A percentile compares a stretch with the other conserved stretches of the same genome.
Conservation (phyloP, 1,140 invertebrate species). For the Aphidius gifuensis region DNA sequence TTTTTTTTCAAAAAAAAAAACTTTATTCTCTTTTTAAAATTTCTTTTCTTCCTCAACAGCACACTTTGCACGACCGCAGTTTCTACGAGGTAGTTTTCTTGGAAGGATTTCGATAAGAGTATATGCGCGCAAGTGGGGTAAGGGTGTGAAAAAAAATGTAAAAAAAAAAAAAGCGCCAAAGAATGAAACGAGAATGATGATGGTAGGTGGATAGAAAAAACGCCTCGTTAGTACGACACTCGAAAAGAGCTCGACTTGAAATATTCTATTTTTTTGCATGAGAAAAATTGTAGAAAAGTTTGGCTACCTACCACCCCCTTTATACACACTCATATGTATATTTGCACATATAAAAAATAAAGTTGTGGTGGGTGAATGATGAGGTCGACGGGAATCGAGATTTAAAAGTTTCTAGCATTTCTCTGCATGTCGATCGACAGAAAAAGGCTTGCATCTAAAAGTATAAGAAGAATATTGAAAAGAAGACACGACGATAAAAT, state of each 20-base stretch:
- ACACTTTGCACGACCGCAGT: slow-evolving; percentile 7
- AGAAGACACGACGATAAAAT: background rate
- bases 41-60: slow-evolving; percentile 9
- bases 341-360: background rate
- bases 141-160: background rate
- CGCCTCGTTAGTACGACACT: slow-evolving; percentile 21
- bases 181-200: background rate
- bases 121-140: slow-evolving; percentile 22
- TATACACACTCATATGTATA: background rate
- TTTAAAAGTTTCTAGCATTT: slow-evolving; percentile 9
- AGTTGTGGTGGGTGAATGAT: slow-evolving; percentile 17
- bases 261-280: slow-evolving; percentile 17
- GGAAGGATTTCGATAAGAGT: slow-evolving; percentile 43
- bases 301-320: no score
- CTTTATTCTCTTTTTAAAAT: slow-evolving; percentile 5
- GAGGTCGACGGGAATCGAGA: slow-evolving; percentile 15
- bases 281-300: slow-evolving; percentile 6
- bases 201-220: slow-evolving; percentile 1
- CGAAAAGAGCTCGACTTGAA: slow-evolving; percentile 16
- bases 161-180: background rate
- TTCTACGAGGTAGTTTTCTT: slow-evolving; percentile 36
- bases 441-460: background rate
- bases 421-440: background rate
- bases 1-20: background rate
- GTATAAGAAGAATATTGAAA: background rate